Percentiles rank a stretch among this genome's conserved stretches.
phyloP scores from a whole-genome alignment of 2,888 invertebrate genomes.

The Drosophila anomelani region DNA sequence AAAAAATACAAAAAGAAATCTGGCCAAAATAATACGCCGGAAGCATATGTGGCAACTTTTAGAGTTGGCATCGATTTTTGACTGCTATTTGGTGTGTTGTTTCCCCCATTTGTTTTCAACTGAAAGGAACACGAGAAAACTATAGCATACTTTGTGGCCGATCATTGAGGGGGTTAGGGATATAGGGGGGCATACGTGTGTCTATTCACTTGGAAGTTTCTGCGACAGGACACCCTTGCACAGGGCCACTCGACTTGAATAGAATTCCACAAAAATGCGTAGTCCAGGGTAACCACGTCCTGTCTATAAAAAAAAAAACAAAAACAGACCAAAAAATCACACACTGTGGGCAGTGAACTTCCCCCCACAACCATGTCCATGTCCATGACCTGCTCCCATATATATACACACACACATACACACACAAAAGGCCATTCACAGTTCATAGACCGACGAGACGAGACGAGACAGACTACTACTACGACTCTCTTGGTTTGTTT shows the following conservation, averaged over 20 bases:
- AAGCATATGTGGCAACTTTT: conserved; percentile 55
- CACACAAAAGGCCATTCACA: conserved; percentile 42
- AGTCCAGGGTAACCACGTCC: conserved; percentile 8
- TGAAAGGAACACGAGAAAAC: conserved; percentile 51
- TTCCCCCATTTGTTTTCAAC: conserved; percentile 25
- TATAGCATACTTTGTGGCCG: conserved; percentile 64
- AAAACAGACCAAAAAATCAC: conserved; percentile 3
- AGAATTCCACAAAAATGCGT: conserved; percentile 44
- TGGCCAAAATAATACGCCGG: conserved; percentile 3
- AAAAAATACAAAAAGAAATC: not conserved
- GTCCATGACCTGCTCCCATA: conserved; percentile 13
- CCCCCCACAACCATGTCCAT: not conserved
- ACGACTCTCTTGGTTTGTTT: conserved; percentile 7
- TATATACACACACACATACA: conserved; percentile 14
- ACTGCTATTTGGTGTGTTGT: conserved; percentile 9
- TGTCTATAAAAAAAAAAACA: conserved; percentile 21
- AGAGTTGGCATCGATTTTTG: conserved; percentile 55
- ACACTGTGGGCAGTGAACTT: conserved; percentile 6
- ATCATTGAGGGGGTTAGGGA: conserved; percentile 40
- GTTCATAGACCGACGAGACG: conserved; percentile 16
- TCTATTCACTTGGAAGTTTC: conserved; percentile 65
- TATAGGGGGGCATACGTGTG: conserved; percentile 17
- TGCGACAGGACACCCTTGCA: conserved; percentile 54
- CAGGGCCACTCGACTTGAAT: conserved; percentile 26
- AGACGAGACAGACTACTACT: conserved; percentile 13